These are phyloP conservation scores for Alviniconcha marisindica DNA, from an alignment of 1,140 invertebrate genomes.

Conservation along the genomic window DNA sequence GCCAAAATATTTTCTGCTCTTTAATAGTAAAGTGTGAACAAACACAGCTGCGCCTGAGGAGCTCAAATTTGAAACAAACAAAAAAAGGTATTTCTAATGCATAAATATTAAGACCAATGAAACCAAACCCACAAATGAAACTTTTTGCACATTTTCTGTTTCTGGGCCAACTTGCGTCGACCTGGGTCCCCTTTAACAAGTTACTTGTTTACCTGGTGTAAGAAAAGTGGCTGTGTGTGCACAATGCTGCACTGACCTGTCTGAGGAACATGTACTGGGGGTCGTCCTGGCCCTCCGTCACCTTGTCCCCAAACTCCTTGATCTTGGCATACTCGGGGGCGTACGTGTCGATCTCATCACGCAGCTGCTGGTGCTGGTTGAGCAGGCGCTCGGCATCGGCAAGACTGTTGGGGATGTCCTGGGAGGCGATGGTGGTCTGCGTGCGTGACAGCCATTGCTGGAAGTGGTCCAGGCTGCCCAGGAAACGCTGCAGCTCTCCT, in stretches of 20 bases:
- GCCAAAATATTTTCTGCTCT: too few relatives aligned
- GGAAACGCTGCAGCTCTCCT: conserved; percentile 97
- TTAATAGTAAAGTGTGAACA: too few relatives aligned
- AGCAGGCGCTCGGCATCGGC: conserved; percentile 97
- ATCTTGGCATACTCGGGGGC: conserved; percentile 98
- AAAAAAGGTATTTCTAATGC: too few relatives aligned
- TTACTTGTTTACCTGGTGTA: too few relatives aligned
- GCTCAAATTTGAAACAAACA: too few relatives aligned
- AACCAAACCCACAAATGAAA: too few relatives aligned
- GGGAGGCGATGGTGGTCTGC: conserved; percentile 95
- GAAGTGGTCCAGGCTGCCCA: conserved; percentile 99
- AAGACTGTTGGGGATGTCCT: conserved; percentile 97
- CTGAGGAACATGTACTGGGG: conserved; percentile 99
- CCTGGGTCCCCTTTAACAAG: too few relatives aligned
- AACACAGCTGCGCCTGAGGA: too few relatives aligned
- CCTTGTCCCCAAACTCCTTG: conserved; percentile 99
- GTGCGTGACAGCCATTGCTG: conserved; percentile 99
- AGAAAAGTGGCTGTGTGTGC: not conserved
- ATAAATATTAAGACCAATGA: too few relatives aligned
- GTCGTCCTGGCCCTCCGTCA: conserved; percentile 89
- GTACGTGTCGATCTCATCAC: conserved; percentile 99
- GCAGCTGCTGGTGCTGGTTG: conserved; percentile 96
- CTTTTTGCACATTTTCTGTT: too few relatives aligned
- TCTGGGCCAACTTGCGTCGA: too few relatives aligned
- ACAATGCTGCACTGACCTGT: conserved; percentile 78